Evolutionary conservation across 2,888 invertebrate species (phyloP), one percentile per base, ranked within the genome.

Genomic region (Cephus pulcher): DNA sequence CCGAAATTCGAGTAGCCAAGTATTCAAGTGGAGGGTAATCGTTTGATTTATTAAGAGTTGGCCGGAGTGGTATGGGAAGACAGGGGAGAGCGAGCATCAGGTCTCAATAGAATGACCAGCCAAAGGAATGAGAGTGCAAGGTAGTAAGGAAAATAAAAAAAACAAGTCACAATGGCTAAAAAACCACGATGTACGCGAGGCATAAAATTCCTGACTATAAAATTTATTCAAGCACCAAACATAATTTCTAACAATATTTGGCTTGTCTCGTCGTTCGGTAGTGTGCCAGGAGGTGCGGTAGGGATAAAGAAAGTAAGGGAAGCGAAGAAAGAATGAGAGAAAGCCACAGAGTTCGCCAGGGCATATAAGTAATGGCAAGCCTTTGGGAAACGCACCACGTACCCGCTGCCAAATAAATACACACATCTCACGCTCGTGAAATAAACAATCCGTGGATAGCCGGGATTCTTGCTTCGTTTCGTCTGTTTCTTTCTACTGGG

Each of bases 181-280:
- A 56, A 56, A 56, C 9, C 56, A 56, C 23, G 56, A 56, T 56
- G 56, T 23, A 56, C 56, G 15, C 23, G 56, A 56, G 9, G 35
- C 74, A 74, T 74, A 74, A 74, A 74, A 12, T 74, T 74, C 35
- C 34, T 23, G 30, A 34, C 35, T 40, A 40, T 40, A 68, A 76
- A 73, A 77, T 76, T 79, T 79, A 79, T 79, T 79, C 79, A 71
- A 77, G 69, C 76, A 76, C 73, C 74, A 73, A 77, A 70, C 79
- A 76, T 79, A 79, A 79, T 79, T 79, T 77, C 76, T 74, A 76
- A 79, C 79, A 76, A 79, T 79, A 79, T 79, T 79, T 76, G 79
- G 40, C 56, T 79, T 79, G 79, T 73, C 79, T 79, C 76, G 73
- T 37, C 79, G 79, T 74, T 75, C 68, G 56, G 56, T 40, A 56